Conservation (phyloP, 2,888 invertebrate species). For the Megalurothrips usitatus region DNA sequence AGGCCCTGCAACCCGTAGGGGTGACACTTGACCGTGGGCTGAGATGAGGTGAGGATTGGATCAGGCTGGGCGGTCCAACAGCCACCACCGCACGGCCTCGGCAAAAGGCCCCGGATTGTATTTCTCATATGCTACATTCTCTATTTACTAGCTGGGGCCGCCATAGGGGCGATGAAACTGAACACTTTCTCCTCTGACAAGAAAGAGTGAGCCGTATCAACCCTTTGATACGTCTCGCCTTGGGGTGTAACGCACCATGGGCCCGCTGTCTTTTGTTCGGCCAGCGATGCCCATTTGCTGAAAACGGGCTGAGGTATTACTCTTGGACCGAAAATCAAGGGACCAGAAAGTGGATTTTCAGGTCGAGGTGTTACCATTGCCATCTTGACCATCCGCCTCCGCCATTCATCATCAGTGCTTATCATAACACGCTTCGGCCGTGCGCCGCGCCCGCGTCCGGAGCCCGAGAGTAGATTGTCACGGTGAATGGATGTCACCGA, state of each 20-base stretch:
- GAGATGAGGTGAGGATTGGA: neutral
- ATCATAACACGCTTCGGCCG: too few relatives aligned
- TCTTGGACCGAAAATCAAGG: too few relatives aligned
- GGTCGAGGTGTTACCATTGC: too few relatives aligned
- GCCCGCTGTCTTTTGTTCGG: too few relatives aligned
- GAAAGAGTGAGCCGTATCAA: slow-evolving; percentile 10
- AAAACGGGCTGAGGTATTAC: too few relatives aligned
- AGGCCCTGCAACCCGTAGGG: neutral
- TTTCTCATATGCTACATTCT: neutral
- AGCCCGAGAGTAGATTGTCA: too few relatives aligned
- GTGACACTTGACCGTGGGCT: neutral
- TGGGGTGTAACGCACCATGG: too few relatives aligned
- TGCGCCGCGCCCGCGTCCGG: too few relatives aligned
- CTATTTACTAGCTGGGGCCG: neutral
- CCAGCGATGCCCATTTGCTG: too few relatives aligned
- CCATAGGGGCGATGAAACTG: slow-evolving; percentile 4
- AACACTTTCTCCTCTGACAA: slow-evolving; percentile 5
- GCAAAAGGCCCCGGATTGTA: neutral
- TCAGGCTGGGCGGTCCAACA: neutral
- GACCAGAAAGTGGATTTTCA: too few relatives aligned
- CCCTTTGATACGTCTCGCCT: neutral
- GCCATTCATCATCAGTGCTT: too few relatives aligned
- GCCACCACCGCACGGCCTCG: neutral
- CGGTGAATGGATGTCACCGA: neutral
- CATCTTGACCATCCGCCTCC: too few relatives aligned